Conservation (phyloP, 2,113 vertebrate genomes). For the Struthio camelus region DNA sequence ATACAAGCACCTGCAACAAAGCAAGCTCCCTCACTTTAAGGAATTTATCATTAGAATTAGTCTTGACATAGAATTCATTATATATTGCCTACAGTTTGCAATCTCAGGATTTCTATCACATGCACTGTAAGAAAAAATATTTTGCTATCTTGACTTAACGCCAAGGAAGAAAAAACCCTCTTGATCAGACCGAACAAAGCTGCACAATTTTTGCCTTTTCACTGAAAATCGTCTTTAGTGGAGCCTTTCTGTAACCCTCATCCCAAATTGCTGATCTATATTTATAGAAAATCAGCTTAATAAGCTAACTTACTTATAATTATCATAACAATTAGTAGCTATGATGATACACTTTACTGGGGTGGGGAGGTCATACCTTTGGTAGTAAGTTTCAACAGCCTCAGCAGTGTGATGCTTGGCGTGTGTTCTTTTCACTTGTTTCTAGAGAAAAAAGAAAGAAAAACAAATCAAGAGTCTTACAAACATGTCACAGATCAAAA, state of each 20-base stretch:
- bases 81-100: no score
- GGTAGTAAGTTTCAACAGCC: slow-evolving; percentile 87
- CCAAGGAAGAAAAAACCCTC: not conserved
- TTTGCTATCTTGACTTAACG: not conserved
- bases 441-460: slow-evolving; percentile 78
- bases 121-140: not conserved
- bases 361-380: slow-evolving; percentile 80
- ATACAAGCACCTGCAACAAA: slow-evolving; percentile 5
- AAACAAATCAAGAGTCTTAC: not conserved
- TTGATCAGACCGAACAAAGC: not conserved
- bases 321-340: slow-evolving; percentile 51
- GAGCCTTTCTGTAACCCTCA: not conserved
- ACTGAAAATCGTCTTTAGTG: not conserved
- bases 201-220: not conserved
- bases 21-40: not conserved
- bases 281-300: not conserved
- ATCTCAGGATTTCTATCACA: not conserved
- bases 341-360: slow-evolving; percentile 64
- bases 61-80: not conserved
- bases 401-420: slow-evolving; percentile 87
- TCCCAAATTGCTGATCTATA: not conserved
- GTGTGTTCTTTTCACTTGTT: slow-evolving; percentile 92
- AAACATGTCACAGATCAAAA: slow-evolving; percentile 38
- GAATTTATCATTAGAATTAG: not conserved
- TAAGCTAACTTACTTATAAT: slow-evolving; percentile 47